phyloP scores from a whole-genome alignment of 1,140 invertebrate genomes.

The Drosophila murphyi region DNA sequence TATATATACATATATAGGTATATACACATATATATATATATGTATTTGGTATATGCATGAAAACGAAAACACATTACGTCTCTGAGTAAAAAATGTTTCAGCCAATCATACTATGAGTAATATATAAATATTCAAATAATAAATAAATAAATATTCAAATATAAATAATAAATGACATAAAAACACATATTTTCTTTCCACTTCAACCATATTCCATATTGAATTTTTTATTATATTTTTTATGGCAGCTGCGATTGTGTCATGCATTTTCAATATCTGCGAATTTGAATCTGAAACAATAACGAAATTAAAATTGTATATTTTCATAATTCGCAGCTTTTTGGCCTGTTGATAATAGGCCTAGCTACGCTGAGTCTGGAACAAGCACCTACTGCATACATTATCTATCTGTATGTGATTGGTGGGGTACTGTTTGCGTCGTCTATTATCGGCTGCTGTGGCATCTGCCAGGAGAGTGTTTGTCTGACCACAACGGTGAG shows the following conservation, averaged over 20 bases:
- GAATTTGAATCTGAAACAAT: not conserved
- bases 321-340: slow-evolving; percentile 38
- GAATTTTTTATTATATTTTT: not conserved
- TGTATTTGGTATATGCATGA: not conserved
- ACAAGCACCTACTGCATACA: slow-evolving; percentile 55
- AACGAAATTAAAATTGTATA: not conserved
- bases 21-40: not conserved
- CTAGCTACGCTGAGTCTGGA: slow-evolving; percentile 51
- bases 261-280: not conserved
- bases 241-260: not conserved
- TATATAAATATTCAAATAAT: too few species aligned
- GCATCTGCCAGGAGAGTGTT: slow-evolving; percentile 73
- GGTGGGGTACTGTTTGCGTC: slow-evolving; percentile 66
- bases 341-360: slow-evolving; percentile 61
- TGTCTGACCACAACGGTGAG: slow-evolving; percentile 75
- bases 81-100: too few species aligned
- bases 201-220: not conserved
- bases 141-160: too few species aligned
- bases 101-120: too few species aligned
- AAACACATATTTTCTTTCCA: not conserved
- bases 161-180: too few species aligned
- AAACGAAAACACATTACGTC: too few species aligned
- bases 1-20: slow-evolving; percentile 4
- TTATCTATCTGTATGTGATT: slow-evolving; percentile 57
- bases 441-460: slow-evolving; percentile 74